These are phyloP conservation scores for Gallinago media DNA, from an alignment of 2,113 vertebrate genomes.

Conservation along the genomic window DNA sequence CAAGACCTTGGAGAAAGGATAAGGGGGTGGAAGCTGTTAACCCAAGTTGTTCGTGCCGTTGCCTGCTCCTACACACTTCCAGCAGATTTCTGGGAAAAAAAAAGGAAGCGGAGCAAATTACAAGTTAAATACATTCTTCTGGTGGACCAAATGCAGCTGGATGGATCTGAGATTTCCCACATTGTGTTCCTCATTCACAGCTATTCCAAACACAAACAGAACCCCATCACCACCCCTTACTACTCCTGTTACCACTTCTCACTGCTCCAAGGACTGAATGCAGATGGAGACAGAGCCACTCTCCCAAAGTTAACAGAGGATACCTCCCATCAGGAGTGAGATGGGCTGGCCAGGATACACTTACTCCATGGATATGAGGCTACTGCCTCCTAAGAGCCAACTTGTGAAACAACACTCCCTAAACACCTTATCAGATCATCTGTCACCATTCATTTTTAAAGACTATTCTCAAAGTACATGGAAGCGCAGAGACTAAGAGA, in stretches of 20 bases:
- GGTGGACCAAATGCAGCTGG: neutral
- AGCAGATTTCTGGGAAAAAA: neutral
- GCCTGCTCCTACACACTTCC: neutral
- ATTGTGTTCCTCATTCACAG: neutral
- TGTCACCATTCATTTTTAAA: neutral
- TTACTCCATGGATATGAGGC: neutral
- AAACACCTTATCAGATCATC: neutral
- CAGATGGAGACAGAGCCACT: neutral
- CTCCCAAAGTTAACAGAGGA: neutral
- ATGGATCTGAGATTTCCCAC: neutral
- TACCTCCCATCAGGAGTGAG: neutral
- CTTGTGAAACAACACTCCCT: neutral
- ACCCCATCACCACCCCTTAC: neutral
- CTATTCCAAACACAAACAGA: neutral
- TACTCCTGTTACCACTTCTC: neutral
- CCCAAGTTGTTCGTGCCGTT: neutral
- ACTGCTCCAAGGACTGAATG: neutral
- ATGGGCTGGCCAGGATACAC: rapidly evolving
- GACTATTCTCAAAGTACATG: neutral
- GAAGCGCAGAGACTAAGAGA: neutral
- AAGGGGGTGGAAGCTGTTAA: neutral
- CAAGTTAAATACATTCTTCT: neutral
- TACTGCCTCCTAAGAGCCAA: neutral
- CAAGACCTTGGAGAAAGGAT: neutral
- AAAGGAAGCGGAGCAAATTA: neutral